Percentiles rank a stretch among this genome's conserved stretches.
Conservation (phyloP, 2,888 invertebrate genomes). For the Adineta ricciae region DNA sequence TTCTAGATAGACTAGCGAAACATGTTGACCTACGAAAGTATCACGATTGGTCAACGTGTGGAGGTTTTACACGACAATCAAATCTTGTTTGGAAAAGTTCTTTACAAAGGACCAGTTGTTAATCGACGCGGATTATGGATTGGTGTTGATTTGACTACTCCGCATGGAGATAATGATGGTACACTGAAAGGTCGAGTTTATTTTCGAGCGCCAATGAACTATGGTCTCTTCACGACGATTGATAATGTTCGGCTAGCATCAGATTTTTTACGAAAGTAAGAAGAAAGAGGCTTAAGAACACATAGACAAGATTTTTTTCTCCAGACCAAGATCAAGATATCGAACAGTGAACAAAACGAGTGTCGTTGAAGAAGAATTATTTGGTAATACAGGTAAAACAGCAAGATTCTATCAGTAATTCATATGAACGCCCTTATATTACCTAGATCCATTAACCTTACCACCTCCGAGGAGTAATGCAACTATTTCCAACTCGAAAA, state of each 20-base stretch:
- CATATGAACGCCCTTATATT: too few relatives aligned
- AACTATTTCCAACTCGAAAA: neutral
- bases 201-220: neutral
- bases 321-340: neutral
- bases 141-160: neutral
- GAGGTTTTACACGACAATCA: neutral
- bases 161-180: neutral
- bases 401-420: neutral
- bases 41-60: neutral
- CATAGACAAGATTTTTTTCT: neutral
- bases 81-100: neutral
- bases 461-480: neutral
- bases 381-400: neutral
- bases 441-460: neutral
- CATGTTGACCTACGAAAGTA: neutral
- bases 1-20: neutral
- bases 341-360: constrained; percentile 4
- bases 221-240: neutral
- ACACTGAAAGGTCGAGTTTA: neutral
- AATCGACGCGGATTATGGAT: neutral
- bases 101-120: constrained; percentile 14
- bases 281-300: neutral
- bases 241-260: neutral
- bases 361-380: neutral
- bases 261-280: neutral